These are phyloP conservation scores for Isaurus tuberculatus DNA, from an alignment of 92 coral and sea anemone genomes.

Conservation along the genomic window DNA sequence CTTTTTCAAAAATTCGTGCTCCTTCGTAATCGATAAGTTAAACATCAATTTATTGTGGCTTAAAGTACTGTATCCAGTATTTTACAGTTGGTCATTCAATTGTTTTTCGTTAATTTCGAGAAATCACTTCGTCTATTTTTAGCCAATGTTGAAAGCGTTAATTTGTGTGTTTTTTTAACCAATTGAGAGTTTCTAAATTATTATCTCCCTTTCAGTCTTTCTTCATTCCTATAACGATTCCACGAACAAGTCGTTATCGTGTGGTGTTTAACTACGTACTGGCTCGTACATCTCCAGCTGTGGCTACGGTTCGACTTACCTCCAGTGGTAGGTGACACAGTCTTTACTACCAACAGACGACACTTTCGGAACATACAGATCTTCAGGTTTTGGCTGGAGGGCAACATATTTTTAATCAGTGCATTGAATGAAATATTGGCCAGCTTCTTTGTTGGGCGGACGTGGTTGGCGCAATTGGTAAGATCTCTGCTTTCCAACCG, in stretches of 20 bases:
- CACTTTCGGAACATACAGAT: not conserved
- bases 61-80: no score
- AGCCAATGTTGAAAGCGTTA: no score
- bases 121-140: no score
- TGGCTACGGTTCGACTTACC: conserved; percentile 33
- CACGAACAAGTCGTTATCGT: conserved; percentile 80
- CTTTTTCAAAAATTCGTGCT: no score
- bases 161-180: not conserved
- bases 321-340: conserved; percentile 30
- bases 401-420: not conserved
- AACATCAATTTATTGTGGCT: no score
- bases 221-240: conserved; percentile 70
- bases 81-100: no score
- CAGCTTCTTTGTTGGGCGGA: no score
- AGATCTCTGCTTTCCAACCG: no score
- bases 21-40: no score
- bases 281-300: conserved; percentile 43
- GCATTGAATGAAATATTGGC: not conserved
- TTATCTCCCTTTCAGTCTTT: conserved; percentile 51
- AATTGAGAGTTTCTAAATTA: not conserved
- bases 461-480: no score
- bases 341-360: not conserved
- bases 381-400: not conserved
- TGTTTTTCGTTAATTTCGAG: no score
- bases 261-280: conserved; percentile 82